A percentile compares a stretch with the other conserved stretches of the same genome.
phyloP scores from a whole-genome alignment of 1,140 invertebrate species.

The Dendrolimus punctatus region DNA sequence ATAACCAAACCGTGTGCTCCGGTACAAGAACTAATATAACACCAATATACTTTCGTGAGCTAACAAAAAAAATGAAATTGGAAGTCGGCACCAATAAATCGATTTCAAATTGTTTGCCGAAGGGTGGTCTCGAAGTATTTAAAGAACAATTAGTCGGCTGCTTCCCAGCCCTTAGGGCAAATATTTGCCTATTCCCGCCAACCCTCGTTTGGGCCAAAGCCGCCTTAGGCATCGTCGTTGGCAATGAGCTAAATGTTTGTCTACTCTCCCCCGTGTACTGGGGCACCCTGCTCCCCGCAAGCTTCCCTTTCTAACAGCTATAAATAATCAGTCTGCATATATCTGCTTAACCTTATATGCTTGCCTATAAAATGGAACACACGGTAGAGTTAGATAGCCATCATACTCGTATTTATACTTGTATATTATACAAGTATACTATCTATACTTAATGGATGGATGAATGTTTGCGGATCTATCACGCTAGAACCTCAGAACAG shows the following conservation, averaged over 20 bases:
- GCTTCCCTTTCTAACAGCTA: constrained; percentile 36
- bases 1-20: constrained; percentile 27
- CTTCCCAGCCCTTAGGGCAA: constrained; percentile 60
- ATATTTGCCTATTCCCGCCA: constrained; percentile 67
- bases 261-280: constrained; percentile 45
- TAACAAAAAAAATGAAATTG: constrained; percentile 34
- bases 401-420: too few species aligned
- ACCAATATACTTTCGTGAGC: constrained; percentile 8
- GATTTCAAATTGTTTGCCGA: constrained; percentile 57
- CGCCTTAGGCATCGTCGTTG: constrained; percentile 47
- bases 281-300: constrained; percentile 15
- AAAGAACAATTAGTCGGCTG: constrained; percentile 68
- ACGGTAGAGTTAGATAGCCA: too few species aligned
- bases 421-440: too few species aligned
- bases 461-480: too few species aligned
- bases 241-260: constrained; percentile 56
- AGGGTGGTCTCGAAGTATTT: constrained; percentile 59
- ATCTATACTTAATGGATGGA: too few species aligned
- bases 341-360: too few species aligned
- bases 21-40: constrained; percentile 11
- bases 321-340: too few species aligned
- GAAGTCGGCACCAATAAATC: constrained; percentile 52
- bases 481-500: too few species aligned
- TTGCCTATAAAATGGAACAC: too few species aligned
- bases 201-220: constrained; percentile 55